Percentiles rank a stretch among this genome's conserved stretches.
Conservation (phyloP, 2,113 vertebrate genomes). For the Tyto alba region DNA sequence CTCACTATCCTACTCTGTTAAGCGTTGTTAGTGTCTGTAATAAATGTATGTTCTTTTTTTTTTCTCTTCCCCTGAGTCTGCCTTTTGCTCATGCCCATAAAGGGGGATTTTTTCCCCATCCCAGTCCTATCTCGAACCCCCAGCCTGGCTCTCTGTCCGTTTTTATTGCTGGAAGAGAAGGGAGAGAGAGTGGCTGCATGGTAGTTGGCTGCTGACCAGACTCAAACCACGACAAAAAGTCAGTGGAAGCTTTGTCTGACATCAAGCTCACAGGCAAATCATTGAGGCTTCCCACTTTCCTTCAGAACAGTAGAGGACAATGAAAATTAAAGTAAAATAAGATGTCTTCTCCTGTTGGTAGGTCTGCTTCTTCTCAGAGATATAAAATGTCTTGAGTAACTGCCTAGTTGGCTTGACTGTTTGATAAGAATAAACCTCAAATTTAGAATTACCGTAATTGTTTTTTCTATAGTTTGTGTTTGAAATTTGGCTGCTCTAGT, state of each 20-base stretch:
- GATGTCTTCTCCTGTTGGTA: background rate
- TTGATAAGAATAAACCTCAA: background rate
- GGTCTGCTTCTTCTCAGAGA: background rate
- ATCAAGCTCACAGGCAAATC: background rate
- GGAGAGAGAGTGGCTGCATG: too few relatives aligned
- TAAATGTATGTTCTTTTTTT: too few relatives aligned
- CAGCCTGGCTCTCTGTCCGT: too few relatives aligned
- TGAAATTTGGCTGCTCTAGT: background rate
- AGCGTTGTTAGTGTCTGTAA: too few relatives aligned
- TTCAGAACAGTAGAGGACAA: background rate
- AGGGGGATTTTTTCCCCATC: too few relatives aligned
- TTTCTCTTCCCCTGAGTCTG: too few relatives aligned
- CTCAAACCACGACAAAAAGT: too few relatives aligned
- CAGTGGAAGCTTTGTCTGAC: background rate
- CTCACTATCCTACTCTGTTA: too few relatives aligned
- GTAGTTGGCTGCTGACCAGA: too few relatives aligned
- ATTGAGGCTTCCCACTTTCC: background rate
- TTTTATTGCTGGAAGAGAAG: too few relatives aligned
- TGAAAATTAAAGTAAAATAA: background rate
- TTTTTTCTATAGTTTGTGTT: background rate
- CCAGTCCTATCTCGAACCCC: too few relatives aligned
- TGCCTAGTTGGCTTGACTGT: background rate
- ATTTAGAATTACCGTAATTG: background rate
- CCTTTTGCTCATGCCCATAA: too few relatives aligned
- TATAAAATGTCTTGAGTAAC: background rate